These are phyloP conservation scores for Cataglyphis albicans DNA, from an alignment of 2,888 invertebrate genomes.

Conservation along the genomic window DNA sequence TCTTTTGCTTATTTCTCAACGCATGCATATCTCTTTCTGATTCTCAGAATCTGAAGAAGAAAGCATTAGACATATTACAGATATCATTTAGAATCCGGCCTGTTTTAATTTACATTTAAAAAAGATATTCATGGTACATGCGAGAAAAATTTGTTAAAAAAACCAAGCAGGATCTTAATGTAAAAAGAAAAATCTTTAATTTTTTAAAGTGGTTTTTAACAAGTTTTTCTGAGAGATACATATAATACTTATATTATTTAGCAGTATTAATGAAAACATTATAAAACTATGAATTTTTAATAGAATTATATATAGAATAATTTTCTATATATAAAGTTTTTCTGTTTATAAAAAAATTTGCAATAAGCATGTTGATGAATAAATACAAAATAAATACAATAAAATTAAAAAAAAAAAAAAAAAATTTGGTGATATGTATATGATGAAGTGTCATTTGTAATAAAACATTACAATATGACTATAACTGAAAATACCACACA, in stretches of 20 bases:
- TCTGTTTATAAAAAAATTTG: background rate
- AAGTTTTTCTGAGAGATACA: background rate
- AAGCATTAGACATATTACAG: background rate
- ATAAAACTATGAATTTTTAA: background rate
- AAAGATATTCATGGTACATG: background rate
- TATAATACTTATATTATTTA: background rate
- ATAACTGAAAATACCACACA: background rate
- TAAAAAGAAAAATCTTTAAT: background rate
- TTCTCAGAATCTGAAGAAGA: background rate
- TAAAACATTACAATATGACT: background rate
- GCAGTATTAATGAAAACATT: slow-evolving; percentile 18
- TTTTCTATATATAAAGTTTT: background rate
- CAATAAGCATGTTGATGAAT: background rate
- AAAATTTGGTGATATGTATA: background rate
- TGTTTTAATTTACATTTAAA: background rate
- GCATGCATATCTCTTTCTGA: background rate
- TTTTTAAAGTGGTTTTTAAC: slow-evolving; percentile 13
- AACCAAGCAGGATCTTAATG: background rate
- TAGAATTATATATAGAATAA: background rate
- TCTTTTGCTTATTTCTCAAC: background rate
- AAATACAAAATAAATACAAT: background rate
- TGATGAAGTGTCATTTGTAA: slow-evolving; percentile 19
- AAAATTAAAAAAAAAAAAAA: background rate
- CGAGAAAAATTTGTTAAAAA: slow-evolving; percentile 15
- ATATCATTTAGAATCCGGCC: background rate